Base-by-base conservation (phyloP, 2,797 vertebrate species). In the Enteromius trimaculatus region DNA sequence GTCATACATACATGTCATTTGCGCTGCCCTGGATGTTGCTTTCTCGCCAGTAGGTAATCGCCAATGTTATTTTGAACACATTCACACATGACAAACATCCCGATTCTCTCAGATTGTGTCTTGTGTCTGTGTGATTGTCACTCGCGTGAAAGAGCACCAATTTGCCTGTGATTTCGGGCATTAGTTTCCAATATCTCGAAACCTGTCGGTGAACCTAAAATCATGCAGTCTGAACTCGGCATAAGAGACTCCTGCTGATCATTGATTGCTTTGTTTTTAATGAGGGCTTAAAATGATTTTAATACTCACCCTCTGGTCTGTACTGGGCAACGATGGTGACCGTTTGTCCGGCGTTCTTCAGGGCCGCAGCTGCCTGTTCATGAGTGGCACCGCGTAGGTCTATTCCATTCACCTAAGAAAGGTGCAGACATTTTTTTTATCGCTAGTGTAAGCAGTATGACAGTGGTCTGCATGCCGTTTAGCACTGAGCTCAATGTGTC, bases 261-360 rank as follows among this genome's bases (percentile, higher is more conserved):
- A 8, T 7, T 65, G 49, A 76, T 19, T 19, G 21, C 34, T 77
- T 69, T 69, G 3, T 68, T 51, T 77, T 55, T 69, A 77, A 58
- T n/a, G 21, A 14, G 39, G 13, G 60, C 16, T 60, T 6, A 60
- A 34, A 58, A 19, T 62, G n/a, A 65, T 1, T 58, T 1, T n/a
- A 26, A n/a, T 19, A 66, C 94, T 95, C 95, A 98, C 98, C 98
- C 93, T 99, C 97, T 4, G 98, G 98, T 84, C 96, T 96, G 92
- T 98, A 99, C 81, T 99, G 97, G 79, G 98, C 97, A 78, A 98
- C 91, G 65, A 99, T 99, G 42, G 97, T 97, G 86, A 99, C 98
- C 0, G 96, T 96, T 83, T 98, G 97, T 29, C 98, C 98, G 1
- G 98, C 98, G 0, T 97, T 99, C 92, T 99, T 99, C 90, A 99